Evolutionary conservation across 1,140 invertebrate species (phyloP).

Genomic region (Heterodera carotae): DNA sequence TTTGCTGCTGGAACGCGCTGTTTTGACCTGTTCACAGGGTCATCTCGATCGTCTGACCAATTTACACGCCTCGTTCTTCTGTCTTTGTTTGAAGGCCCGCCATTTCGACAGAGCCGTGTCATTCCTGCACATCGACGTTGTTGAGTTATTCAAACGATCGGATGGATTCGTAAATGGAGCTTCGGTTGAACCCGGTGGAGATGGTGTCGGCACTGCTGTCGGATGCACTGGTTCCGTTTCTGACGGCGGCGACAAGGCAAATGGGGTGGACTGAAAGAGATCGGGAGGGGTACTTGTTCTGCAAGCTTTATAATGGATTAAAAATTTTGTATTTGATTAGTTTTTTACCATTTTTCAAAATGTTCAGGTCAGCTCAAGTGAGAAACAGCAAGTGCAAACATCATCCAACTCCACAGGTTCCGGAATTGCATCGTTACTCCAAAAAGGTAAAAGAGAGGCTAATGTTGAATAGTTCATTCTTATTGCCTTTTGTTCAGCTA

Average conservation of each 20-base stretch:
- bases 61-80: conserved; percentile 36
- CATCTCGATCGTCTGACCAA: conserved; percentile 29
- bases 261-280: background rate
- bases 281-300: no score
- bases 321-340: background rate
- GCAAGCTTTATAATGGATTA: no score
- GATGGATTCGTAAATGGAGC: background rate
- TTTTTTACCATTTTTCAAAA: background rate
- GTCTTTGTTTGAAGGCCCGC: conserved; percentile 37
- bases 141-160: conserved; percentile 27
- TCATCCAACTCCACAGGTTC: background rate
- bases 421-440: conserved; percentile 10
- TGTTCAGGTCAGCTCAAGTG: conserved; percentile 8
- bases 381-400: background rate
- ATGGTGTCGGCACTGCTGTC: background rate
- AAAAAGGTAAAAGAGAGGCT: background rate
- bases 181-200: conserved; percentile 17
- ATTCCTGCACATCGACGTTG: conserved; percentile 36
- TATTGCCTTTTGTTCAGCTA: conserved; percentile 10
- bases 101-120: conserved; percentile 39
- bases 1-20: conserved; percentile 14
- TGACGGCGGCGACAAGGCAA: background rate
- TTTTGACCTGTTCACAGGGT: conserved; percentile 29
- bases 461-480: background rate
- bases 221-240: background rate